Percentiles rank a stretch among this genome's conserved stretches.
Evolutionary conservation across 2,888 invertebrate species (phyloP).

Genomic region (Orchestes rusci): DNA sequence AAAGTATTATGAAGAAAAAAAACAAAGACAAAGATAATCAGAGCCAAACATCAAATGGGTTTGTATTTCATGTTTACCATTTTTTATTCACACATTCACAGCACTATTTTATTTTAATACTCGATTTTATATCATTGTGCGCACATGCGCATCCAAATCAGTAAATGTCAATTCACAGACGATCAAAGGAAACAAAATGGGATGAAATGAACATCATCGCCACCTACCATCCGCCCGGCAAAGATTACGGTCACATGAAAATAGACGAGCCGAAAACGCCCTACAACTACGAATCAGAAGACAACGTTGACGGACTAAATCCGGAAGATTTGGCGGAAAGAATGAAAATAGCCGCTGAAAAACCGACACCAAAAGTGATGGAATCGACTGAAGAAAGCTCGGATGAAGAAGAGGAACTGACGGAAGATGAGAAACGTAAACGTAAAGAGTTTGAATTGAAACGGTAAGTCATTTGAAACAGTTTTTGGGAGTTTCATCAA

Average conservation of each 20-base stretch:
- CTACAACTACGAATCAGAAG: constrained; percentile 51
- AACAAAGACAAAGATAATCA: too few species aligned
- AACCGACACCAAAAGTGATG: constrained; percentile 45
- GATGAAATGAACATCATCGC: constrained; percentile 99
- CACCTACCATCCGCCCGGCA: constrained; percentile 94
- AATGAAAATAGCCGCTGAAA: constrained; percentile 42
- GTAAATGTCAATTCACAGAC: constrained; percentile 25
- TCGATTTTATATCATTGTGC: too few species aligned
- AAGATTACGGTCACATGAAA: constrained; percentile 99
- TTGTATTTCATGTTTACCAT: too few species aligned
- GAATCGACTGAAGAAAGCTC: constrained; percentile 36
- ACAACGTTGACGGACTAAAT: constrained; percentile 55
- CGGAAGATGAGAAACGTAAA: constrained; percentile 52
- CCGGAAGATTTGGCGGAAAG: constrained; percentile 73
- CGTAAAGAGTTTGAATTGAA: constrained; percentile 83
- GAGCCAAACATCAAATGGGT: too few species aligned
- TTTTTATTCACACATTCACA: too few species aligned
- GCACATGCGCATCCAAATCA: too few species aligned
- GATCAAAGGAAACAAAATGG: constrained; percentile 67
- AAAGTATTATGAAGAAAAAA: too few species aligned
- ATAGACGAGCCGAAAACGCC: constrained; percentile 98
- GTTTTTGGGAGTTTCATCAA: too few species aligned
- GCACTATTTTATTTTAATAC: too few species aligned
- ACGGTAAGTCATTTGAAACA: constrained; percentile 30
- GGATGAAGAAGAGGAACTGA: constrained; percentile 44